Base-by-base conservation (phyloP, 2,113 vertebrate species). In the Salvelinus alpinus region DNA sequence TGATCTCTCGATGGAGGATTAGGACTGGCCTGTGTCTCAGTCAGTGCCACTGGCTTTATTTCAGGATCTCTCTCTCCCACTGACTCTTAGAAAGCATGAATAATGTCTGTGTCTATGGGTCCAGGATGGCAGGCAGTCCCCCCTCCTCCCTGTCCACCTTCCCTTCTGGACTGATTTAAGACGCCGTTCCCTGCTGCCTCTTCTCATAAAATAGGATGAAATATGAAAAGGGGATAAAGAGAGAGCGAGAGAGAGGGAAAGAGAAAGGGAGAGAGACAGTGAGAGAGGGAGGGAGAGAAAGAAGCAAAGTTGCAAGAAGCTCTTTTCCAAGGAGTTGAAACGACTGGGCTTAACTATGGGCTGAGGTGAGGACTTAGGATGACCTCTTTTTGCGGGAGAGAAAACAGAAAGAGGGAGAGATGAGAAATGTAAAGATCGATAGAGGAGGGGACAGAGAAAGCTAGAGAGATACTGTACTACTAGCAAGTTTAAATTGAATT, bases 301-400 rank as follows among this genome's bases (percentile, higher is more conserved):
- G 64, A 14, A 9, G 72, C 38, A 59, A 76, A 2, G 24, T 62
- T 76, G 71, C 73, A 84, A 81, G 77, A 79, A 75, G 84, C 57
- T 67, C 25, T 57, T 3, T 47, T 84, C 85, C 54, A 72, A 66
- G 38, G 80, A 82, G 71, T 74, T 4, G 65, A 78, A 78, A 81
- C 60, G 80, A 84, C 74, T 75, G 38, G 78, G 59, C 67, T 87
- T 57, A 34, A 77, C 84, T 77, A 69, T 74, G 54, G 54, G 81
- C 77, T 78, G 71, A 81, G 78, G 80, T 29, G 64, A 25, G 38
- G 9, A 11, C 38, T 54, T 5, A 54, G 29, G 25, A 77, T 86
- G 85, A 88, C 85, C 87, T 87, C 81, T 74, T 84, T 80, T 54
- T 5, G 70, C 31, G 76, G 81, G 84, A 74, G 64, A 84, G n/a